A percentile compares a stretch with the other conserved stretches of the same genome.
Conservation (phyloP, 2,888 invertebrate genomes). For the Pollenia griseotomentosa region DNA sequence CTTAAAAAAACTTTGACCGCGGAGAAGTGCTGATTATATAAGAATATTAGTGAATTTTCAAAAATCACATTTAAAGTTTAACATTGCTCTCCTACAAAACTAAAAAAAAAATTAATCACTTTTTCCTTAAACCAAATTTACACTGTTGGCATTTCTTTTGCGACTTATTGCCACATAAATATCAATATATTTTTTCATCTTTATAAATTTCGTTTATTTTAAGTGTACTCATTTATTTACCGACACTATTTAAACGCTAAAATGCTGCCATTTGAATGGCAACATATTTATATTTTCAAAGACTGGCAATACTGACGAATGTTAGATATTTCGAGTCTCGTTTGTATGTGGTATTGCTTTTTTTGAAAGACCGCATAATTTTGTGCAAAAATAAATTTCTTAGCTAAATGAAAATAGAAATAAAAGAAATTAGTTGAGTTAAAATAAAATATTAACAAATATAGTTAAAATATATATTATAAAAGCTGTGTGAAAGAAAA, state of each 20-base stretch:
- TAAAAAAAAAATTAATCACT: too few relatives aligned
- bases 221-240: background rate
- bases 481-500: background rate
- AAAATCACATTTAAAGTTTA: too few relatives aligned
- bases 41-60: too few relatives aligned
- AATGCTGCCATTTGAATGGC: constrained; percentile 35
- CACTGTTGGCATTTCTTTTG: too few relatives aligned
- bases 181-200: too few relatives aligned
- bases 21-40: too few relatives aligned
- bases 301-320: constrained; percentile 45
- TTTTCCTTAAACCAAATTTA: too few relatives aligned
- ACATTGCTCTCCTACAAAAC: too few relatives aligned
- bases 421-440: background rate
- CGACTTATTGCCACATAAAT: too few relatives aligned
- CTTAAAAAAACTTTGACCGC: too few relatives aligned
- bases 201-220: too few relatives aligned
- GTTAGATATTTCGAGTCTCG: constrained; percentile 48
- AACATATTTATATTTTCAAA: background rate
- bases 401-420: background rate
- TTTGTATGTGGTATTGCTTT: constrained; percentile 34
- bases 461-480: background rate
- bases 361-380: constrained; percentile 8
- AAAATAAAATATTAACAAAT: constrained; percentile 1
- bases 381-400: constrained; percentile 33
- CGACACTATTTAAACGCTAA: background rate